Conservation (phyloP, 2,113 vertebrate genomes). For the Poecilia latipinna region DNA sequence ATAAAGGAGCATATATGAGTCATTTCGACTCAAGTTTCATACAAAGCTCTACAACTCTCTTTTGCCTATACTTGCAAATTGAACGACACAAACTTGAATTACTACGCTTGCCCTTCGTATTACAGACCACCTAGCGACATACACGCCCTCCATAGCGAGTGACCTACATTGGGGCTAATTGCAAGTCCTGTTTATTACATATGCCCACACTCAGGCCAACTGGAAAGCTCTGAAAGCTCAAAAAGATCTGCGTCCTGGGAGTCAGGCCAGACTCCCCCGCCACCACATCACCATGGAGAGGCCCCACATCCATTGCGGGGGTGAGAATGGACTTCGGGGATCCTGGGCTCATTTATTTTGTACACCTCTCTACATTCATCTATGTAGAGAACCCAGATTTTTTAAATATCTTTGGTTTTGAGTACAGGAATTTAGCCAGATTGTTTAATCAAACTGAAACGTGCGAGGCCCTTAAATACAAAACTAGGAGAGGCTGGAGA, state of each 20-base stretch:
- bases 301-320: conserved; percentile 60
- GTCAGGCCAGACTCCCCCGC: conserved; percentile 40
- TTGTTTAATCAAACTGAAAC: neutral
- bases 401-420: neutral
- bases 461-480: neutral
- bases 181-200: conserved; percentile 54
- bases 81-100: neutral
- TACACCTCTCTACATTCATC: conserved; percentile 30
- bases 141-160: conserved; percentile 29
- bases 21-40: neutral
- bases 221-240: conserved; percentile 40
- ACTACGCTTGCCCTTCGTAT: conserved; percentile 25
- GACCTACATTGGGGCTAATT: conserved; percentile 67
- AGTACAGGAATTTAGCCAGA: neutral
- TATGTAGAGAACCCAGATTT: conserved; percentile 1
- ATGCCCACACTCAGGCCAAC: conserved; percentile 45
- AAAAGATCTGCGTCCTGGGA: conserved; percentile 57
- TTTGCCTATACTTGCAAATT: neutral
- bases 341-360: conserved; percentile 60
- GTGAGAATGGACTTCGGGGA: conserved; percentile 67
- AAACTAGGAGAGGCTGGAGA: conserved; percentile 15
- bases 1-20: neutral
- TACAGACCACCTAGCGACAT: conserved; percentile 10
- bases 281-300: conserved; percentile 73
- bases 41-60: neutral